A percentile compares a stretch with the other conserved stretches of the same genome.
Conservation (phyloP, 2,888 invertebrate genomes). For the Lapara coniferarum region DNA sequence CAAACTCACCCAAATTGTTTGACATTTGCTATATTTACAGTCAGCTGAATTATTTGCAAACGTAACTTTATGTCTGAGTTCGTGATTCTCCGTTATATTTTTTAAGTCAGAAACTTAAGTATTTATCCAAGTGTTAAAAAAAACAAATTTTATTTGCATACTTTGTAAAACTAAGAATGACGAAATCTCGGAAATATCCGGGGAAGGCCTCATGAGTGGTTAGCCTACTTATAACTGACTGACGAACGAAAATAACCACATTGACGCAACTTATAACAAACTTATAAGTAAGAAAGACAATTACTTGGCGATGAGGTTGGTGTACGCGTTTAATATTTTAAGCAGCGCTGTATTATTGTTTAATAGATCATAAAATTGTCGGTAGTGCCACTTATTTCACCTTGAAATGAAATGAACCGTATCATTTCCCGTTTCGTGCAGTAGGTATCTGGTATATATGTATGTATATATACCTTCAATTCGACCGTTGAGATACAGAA, state of each 20-base stretch:
- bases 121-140: not conserved
- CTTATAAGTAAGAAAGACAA: not conserved
- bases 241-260: too few species aligned
- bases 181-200: not conserved
- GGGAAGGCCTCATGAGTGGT: not conserved
- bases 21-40: too few species aligned
- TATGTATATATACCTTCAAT: constrained; percentile 58
- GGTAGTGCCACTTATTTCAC: constrained; percentile 39
- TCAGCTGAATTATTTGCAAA: too few species aligned
- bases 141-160: not conserved
- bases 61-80: too few species aligned
- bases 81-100: too few species aligned
- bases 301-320: not conserved
- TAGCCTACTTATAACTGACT: too few species aligned
- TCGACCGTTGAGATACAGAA: constrained; percentile 68
- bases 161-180: not conserved
- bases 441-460: constrained; percentile 42
- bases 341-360: constrained; percentile 29
- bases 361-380: constrained; percentile 43
- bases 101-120: too few species aligned
- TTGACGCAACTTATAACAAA: constrained; percentile 4
- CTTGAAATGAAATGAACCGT: constrained; percentile 75
- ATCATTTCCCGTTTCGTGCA: constrained; percentile 78
- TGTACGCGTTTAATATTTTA: not conserved
- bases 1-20: too few species aligned